Percentiles rank a stretch among this genome's conserved stretches.
phyloP scores from a whole-genome alignment of 2,888 invertebrate genomes.

The Spodoptera exigua region DNA sequence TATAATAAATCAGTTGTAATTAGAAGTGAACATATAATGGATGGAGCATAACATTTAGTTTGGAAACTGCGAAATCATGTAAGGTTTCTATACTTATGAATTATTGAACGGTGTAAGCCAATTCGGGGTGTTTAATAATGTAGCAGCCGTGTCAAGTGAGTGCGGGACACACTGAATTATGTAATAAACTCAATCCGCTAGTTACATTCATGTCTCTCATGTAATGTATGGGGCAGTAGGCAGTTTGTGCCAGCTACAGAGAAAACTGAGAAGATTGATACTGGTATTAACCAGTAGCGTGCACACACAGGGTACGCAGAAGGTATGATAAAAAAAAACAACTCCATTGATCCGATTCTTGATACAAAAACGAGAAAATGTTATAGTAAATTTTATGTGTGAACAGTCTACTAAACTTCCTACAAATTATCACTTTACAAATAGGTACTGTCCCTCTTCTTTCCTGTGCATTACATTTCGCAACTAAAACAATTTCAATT shows the following conservation, averaged over 20 bases:
- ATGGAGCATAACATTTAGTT: constrained; percentile 51
- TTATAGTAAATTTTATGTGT: too few species aligned
- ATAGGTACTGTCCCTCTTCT: too few species aligned
- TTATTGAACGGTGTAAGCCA: constrained; percentile 67
- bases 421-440: too few species aligned
- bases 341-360: too few species aligned
- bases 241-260: background rate
- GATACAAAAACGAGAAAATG: too few species aligned
- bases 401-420: too few species aligned
- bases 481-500: too few species aligned
- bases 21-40: constrained; percentile 27
- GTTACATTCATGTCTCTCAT: constrained; percentile 57
- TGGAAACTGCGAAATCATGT: constrained; percentile 45
- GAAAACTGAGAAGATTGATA: too few species aligned
- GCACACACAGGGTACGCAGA: too few species aligned
- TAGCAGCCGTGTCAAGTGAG: constrained; percentile 69
- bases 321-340: too few species aligned
- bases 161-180: constrained; percentile 71
- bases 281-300: too few species aligned
- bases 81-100: constrained; percentile 61
- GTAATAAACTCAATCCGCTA: constrained; percentile 62
- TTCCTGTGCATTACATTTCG: too few species aligned
- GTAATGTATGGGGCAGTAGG: constrained; percentile 28
- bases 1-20: constrained; percentile 27
- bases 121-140: constrained; percentile 73